Percentiles rank a stretch among this genome's conserved stretches.
These are phyloP conservation scores for Philotrypesis tridentata DNA, from an alignment of 1,140 invertebrate species.

Conservation along the genomic window DNA sequence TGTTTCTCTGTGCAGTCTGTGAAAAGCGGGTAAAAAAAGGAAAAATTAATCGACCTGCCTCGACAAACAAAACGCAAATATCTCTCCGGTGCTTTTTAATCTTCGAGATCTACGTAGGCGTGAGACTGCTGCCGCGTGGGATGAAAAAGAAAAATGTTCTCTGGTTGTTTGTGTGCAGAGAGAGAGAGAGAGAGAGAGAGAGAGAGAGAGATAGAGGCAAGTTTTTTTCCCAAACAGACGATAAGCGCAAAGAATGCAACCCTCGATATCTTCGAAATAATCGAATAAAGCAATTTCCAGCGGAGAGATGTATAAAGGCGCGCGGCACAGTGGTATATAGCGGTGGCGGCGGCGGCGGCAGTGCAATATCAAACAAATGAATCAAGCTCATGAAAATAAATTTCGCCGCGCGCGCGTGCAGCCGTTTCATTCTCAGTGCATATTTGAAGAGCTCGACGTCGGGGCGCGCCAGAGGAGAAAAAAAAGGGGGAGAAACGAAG, in stretches of 20 bases:
- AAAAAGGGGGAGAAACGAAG: not conserved
- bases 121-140: not conserved
- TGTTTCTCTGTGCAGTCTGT: too few relatives aligned
- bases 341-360: not conserved
- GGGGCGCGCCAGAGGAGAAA: not conserved
- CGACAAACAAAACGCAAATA: not conserved
- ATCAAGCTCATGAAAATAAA: constrained; percentile 49
- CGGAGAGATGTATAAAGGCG: not conserved
- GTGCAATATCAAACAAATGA: constrained; percentile 49
- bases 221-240: not conserved
- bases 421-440: constrained; percentile 42
- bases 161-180: not conserved
- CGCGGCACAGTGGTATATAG: too few relatives aligned
- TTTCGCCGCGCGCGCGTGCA: constrained; percentile 40
- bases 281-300: constrained; percentile 22
- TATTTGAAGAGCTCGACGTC: constrained; percentile 46
- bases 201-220: not conserved
- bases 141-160: not conserved
- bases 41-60: not conserved
- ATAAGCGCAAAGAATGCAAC: not conserved
- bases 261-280: constrained; percentile 25
- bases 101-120: not conserved
- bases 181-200: not conserved
- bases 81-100: not conserved
- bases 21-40: not conserved